Evolutionary conservation across 2,888 invertebrate species (phyloP).

Genomic region (Hetaerina titia): DNA sequence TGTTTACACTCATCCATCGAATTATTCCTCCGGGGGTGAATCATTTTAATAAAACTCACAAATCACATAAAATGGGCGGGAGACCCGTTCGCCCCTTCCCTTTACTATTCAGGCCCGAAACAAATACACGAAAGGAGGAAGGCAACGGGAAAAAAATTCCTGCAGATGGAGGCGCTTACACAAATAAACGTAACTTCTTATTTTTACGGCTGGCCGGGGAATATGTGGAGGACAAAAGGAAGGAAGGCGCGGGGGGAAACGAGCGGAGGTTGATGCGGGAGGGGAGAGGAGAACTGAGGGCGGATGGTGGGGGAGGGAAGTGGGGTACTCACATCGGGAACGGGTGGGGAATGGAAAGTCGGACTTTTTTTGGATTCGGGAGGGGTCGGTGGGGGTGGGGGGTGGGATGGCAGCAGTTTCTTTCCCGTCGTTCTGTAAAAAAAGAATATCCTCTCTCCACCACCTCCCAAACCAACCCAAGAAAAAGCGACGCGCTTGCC

Average conservation of each 20-base stretch:
- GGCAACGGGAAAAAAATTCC: neutral
- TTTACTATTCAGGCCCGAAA: conserved; percentile 27
- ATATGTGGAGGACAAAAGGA: conserved; percentile 47
- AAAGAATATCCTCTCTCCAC: neutral
- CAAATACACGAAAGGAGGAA: neutral
- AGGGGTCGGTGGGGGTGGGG: neutral
- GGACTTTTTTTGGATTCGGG: neutral
- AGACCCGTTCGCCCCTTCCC: conserved; percentile 1
- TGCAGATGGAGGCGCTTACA: conserved; percentile 65
- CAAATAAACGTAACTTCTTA: conserved; percentile 67
- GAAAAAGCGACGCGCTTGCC: too few species aligned
- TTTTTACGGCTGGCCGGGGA: conserved; percentile 61
- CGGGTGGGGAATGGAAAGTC: neutral
- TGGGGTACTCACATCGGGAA: neutral
- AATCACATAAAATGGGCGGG: conserved; percentile 51
- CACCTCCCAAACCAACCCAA: neutral
- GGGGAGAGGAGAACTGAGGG: neutral
- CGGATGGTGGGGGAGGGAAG: neutral
- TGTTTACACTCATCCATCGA: neutral
- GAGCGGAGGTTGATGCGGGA: neutral
- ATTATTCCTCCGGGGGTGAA: conserved; percentile 16
- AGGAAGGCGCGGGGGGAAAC: neutral
- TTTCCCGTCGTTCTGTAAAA: conserved; percentile 32
- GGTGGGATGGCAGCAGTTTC: neutral
- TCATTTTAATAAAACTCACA: conserved; percentile 64